phyloP scores from a whole-genome alignment of 92 coral and sea anemone species.

The Parazoanthus atlanticus region DNA sequence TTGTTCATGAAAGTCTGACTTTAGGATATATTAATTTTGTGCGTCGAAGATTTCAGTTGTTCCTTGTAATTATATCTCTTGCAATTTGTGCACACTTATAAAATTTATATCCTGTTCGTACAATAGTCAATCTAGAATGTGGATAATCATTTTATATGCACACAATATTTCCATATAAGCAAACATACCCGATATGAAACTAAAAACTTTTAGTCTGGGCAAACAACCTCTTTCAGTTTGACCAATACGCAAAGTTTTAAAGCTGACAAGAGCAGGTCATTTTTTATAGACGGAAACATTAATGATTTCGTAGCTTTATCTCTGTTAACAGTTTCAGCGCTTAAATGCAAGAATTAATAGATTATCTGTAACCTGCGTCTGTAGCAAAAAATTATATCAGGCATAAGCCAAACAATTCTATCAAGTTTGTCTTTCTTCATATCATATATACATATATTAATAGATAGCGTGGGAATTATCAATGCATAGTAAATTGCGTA shows the following conservation, averaged over 20 bases:
- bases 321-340: background rate
- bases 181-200: background rate
- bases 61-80: background rate
- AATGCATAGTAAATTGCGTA: background rate
- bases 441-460: background rate
- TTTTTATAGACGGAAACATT: background rate
- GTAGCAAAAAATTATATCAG: background rate
- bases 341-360: background rate
- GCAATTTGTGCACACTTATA: background rate
- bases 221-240: background rate
- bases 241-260: background rate
- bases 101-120: background rate
- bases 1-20: background rate
- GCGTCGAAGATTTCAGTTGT: background rate
- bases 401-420: background rate
- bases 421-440: background rate
- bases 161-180: background rate
- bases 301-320: background rate
- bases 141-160: background rate
- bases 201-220: background rate
- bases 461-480: conserved; percentile 11
- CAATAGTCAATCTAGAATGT: background rate
- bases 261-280: background rate
- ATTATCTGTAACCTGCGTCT: background rate
- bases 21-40: no score